Evolutionary conservation across 1,140 invertebrate species (phyloP).

Genomic region (Drosophila guanche): DNA sequence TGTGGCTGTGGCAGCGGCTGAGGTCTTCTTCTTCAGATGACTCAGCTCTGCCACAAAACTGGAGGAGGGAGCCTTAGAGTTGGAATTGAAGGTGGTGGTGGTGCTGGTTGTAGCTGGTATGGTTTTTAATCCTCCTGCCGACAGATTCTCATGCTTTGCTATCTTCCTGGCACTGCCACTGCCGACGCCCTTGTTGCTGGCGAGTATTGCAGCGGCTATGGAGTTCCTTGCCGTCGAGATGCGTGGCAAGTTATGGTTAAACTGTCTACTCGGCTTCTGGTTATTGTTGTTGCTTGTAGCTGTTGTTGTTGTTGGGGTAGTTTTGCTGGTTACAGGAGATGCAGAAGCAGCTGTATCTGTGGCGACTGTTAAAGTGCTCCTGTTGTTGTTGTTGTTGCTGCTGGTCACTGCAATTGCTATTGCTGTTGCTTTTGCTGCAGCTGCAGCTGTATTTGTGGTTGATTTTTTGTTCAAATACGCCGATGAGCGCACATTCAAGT

Average conservation of each 20-base stretch:
- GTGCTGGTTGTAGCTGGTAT: conserved; percentile 6
- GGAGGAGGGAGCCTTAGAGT: conserved; percentile 14
- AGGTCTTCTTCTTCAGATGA: background rate
- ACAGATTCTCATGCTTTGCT: conserved; percentile 67
- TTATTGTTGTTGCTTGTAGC: conserved; percentile 24
- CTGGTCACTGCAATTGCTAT: conserved; percentile 9
- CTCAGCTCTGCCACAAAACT: too few relatives aligned
- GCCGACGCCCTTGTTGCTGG: conserved; percentile 32
- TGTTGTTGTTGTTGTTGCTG: conserved; percentile 20
- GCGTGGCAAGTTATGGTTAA: conserved; percentile 57
- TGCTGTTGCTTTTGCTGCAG: conserved; percentile 25
- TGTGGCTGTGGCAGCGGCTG: conserved; percentile 4
- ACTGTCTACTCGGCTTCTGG: conserved; percentile 43
- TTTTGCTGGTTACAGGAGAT: background rate
- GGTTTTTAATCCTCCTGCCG: conserved; percentile 28
- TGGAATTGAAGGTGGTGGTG: conserved; percentile 4
- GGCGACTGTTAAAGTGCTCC: conserved; percentile 11
- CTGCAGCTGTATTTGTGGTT: conserved; percentile 48
- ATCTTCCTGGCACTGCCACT: conserved; percentile 43
- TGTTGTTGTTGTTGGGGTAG: conserved; percentile 36
- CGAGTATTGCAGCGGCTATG: conserved; percentile 62
- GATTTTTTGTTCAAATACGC: conserved; percentile 63
- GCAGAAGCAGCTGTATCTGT: conserved; percentile 26
- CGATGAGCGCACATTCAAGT: conserved; percentile 71
- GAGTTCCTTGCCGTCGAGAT: conserved; percentile 56